Base-by-base conservation (phyloP, 2,888 invertebrate genomes). In the Bedellia somnulentella region DNA sequence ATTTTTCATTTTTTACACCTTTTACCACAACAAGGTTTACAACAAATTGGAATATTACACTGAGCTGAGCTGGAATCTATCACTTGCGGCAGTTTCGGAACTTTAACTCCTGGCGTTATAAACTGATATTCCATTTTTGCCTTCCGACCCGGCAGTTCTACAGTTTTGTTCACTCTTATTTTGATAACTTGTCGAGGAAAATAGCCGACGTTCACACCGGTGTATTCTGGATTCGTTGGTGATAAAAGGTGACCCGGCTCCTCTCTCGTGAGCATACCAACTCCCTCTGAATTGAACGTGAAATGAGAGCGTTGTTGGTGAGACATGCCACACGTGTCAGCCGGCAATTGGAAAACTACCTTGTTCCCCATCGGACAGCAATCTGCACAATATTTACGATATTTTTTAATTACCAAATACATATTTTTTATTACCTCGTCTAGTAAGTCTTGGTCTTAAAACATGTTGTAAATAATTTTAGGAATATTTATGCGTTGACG, bases 291-390 rank as follows among this genome's bases (percentile, higher is more conserved):
- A 48, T 61, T 62, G 55, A 68, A 73, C 43, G 68, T 57, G 16
- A 66, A 51, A 33, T 70, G 61, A 42, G 70, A 70, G 39, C 57
- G 60, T 42, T 71, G 73, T 38, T 57, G 67, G 45, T 73, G 73
- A 32, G 56, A 58, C 45, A 44, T 49, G 31, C 49, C 54, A 46
- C 73, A 73, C 37, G 57, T 43, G 40, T 70, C 67, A 39, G 52
- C 45, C 24, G 73, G 70, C 47, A 75, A 47, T 63, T 71, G 64
- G 45, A 75, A 75, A 48, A 70, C 45, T 37, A 75, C 61, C 53
- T 68, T 70, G 57, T 71, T 71, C 38, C 71, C 73, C 52, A 61
- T 40, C 40, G 71, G 70, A 42, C 71, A 75, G 71, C 73, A 75
- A 73, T 71, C 73, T 75, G 68, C 44, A 61, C 56, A 70, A 61